Base-by-base conservation (phyloP, 2,888 invertebrate species). In the Tineola bisselliella region DNA sequence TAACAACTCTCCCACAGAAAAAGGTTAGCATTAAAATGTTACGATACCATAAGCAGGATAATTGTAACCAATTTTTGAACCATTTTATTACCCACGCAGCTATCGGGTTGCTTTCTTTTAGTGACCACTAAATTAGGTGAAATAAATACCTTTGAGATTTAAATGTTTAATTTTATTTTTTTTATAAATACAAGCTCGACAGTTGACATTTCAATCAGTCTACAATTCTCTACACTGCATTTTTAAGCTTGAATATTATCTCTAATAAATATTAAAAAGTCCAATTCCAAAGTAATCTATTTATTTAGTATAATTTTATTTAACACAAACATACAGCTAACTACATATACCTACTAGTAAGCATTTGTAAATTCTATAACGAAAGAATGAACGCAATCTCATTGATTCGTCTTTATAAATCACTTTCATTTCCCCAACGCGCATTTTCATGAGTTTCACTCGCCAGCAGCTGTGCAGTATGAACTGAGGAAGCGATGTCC, bases 381-480 rank as follows among this genome's bases (percentile, higher is more conserved):
- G n/a, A 54, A 54, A 54, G 54, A 54, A 54, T 54, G 54, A 54
- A 19, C 6, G 25, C 54, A 54, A 54, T 54, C 54, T 54, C 54
- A 54, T 10, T 54, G 54, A 54, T 54, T 54, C 54, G 59, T 59
- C 43, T 79, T 76, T 77, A 77, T 83, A 82, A 84, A 82, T 82
- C 81, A 83, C 84, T 84, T 86, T 84, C 84, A 74, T 77, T 84
- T 83, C 75, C 83, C 77, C 77, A 79, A 76, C 63, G 70, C 70
- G 74, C 71, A 77, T 82, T 81, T 82, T 84, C 75, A 80, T 77
- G 71, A 80, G 77, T 84, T 84, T 84, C 84, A 83, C 84, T 15
- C 33, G 31, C 33, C n/a, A n/a, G 13, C 57, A 31, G 44, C 44
- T 17, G 56, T 44, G 58, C 61, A 54, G 48, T 38, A 48, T 54